Conservation (phyloP, 2,113 vertebrate genomes). For the Phoenicopterus ruber region DNA sequence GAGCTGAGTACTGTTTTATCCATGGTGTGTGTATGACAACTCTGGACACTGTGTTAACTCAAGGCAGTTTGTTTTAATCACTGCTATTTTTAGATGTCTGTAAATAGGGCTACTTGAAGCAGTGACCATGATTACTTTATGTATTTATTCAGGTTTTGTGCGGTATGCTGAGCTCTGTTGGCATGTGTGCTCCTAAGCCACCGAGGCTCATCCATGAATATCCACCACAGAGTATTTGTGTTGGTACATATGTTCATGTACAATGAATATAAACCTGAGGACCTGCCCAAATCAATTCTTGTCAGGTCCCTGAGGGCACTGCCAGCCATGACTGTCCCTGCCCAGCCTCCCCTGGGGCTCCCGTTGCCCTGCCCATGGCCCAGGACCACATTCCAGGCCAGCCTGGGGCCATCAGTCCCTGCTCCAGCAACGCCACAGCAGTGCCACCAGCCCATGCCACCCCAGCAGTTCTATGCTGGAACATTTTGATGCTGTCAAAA, state of each 20-base stretch:
- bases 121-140: neutral
- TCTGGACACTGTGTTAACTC: neutral
- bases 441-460: rapidly evolving
- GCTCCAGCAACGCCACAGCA: neutral
- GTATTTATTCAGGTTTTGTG: neutral
- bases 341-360: neutral
- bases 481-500: neutral
- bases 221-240: neutral
- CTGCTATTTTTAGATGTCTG: neutral
- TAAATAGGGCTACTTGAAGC: neutral
- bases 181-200: neutral
- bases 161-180: neutral
- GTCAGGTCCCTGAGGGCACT: neutral
- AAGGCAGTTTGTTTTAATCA: neutral
- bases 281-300: neutral
- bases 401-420: neutral
- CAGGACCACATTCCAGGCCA: neutral
- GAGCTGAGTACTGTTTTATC: neutral
- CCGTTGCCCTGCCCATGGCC: neutral
- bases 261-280: neutral
- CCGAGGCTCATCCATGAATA: neutral
- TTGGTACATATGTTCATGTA: neutral
- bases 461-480: neutral
- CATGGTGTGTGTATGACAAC: neutral
- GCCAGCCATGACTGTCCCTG: neutral